phyloP scores from a whole-genome alignment of 2,888 invertebrate genomes.

The Hyposoter dolosus region DNA sequence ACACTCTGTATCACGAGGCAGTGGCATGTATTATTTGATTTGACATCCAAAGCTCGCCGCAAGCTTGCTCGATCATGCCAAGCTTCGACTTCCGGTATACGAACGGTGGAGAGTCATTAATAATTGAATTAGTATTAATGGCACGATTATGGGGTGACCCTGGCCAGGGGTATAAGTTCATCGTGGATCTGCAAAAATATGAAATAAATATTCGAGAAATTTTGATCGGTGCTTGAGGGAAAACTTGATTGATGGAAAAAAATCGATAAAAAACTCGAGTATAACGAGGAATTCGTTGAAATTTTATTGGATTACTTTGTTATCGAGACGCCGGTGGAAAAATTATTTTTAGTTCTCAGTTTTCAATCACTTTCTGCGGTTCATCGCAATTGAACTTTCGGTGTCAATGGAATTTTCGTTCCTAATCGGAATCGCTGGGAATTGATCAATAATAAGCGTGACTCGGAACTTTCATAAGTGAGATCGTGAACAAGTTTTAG shows the following conservation, averaged over 20 bases:
- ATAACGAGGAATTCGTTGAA: too few species aligned
- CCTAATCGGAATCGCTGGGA: not conserved
- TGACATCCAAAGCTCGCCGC: not conserved
- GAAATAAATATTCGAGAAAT: not conserved
- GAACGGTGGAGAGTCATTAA: conserved; percentile 2
- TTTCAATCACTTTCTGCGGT: too few species aligned
- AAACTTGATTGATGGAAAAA: not conserved
- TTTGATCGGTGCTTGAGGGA: not conserved
- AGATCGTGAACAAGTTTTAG: not conserved
- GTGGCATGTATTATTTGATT: conserved; percentile 10
- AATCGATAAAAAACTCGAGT: not conserved
- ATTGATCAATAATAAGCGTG: not conserved
- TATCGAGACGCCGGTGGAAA: too few species aligned
- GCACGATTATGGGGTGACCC: conserved; percentile 36
- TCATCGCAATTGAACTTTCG: not conserved
- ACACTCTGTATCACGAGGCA: not conserved
- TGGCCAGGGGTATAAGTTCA: not conserved
- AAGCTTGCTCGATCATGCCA: conserved; percentile 44
- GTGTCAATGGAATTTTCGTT: not conserved
- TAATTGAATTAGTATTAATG: conserved; percentile 49
- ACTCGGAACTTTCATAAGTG: not conserved
- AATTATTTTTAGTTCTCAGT: too few species aligned
- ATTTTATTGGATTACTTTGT: too few species aligned
- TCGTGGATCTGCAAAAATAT: not conserved
- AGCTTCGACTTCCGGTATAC: conserved; percentile 37